phyloP scores from a whole-genome alignment of 1,140 invertebrate species.

The Helicoverpa zea region DNA sequence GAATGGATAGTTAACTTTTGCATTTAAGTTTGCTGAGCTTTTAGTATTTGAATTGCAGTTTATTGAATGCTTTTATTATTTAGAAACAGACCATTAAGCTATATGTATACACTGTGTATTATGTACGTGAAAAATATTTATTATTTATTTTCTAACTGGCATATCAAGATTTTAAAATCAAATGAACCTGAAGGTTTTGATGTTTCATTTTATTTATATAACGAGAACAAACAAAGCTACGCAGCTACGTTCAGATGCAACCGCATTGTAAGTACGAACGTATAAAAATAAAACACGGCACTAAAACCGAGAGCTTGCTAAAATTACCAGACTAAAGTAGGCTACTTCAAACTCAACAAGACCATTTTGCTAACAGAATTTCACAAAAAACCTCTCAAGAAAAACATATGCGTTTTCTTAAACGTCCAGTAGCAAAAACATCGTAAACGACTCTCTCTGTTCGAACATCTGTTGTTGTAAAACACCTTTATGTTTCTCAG shows the following conservation, averaged over 20 bases:
- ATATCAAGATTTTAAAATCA: too few species aligned
- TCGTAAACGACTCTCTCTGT: slow-evolving; percentile 40
- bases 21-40: background rate
- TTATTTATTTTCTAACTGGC: too few species aligned
- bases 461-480: slow-evolving; percentile 65
- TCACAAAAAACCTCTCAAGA: slow-evolving; percentile 42
- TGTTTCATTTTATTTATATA: too few species aligned
- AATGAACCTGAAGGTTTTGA: too few species aligned
- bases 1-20: background rate
- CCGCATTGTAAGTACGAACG: background rate
- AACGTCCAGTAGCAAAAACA: slow-evolving; percentile 40
- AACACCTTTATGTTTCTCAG: slow-evolving; percentile 53
- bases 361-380: slow-evolving; percentile 26
- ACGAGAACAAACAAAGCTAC: too few species aligned
- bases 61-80: background rate
- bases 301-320: background rate
- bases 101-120: too few species aligned
- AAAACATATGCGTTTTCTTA: slow-evolving; percentile 41
- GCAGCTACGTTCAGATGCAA: too few species aligned
- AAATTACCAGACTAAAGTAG: slow-evolving; percentile 38
- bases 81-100: too few species aligned
- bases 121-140: too few species aligned
- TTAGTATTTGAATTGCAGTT: background rate
- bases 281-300: background rate
- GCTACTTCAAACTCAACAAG: slow-evolving; percentile 32